Evolutionary conservation across 1,140 invertebrate species (phyloP), one percentile per base, ranked within the genome.

Genomic region (Tetragonula clypearis): DNA sequence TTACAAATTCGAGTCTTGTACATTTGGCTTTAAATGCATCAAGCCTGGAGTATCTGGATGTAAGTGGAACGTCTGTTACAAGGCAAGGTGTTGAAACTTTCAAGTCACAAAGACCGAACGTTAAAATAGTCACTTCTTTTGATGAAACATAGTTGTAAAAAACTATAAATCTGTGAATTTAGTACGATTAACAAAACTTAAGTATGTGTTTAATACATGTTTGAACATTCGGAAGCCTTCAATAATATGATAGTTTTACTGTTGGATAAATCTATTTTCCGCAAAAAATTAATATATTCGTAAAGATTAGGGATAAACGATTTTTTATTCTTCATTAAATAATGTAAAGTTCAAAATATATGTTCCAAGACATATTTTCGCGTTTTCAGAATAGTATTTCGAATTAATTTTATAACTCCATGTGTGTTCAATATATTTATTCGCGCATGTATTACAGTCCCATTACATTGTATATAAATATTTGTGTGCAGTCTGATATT

Each of bases 1-100:
- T 97, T 3, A 97, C 97, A 4, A 96, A 97, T 90, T 92, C 95
- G n/a, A 96, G 96, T 85, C 89, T 97, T 19, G 87, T 94, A 26
- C 96, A 97, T 90, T 93, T 97, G 79, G 95, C 95, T 0, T 94
- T 95, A 14, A 96, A 96, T 56, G 96, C 96, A 1, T 96, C 96
- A 0, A 93, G 95, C 84, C 91, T 97, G 4, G 92, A 94, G 26
- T 94, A 95, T 71, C 91, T 97, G 4, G 96, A 97, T 92, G 95
- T 97, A 23, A 96, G 95, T 5, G 95, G 96, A 3, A 97, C 96
- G 0, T 93, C 95, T 35, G 95, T 97, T 0, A 96, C 96, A 1
- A 87, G 90, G 14, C 88, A 93, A 4, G 96, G 96, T 2, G 93
- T 96, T 0, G 93, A 95, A n/a, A 93, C 92, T 4, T 97, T 97